Base-by-base conservation (phyloP, 2,113 vertebrate genomes). In the Tenrec ecaudatus region DNA sequence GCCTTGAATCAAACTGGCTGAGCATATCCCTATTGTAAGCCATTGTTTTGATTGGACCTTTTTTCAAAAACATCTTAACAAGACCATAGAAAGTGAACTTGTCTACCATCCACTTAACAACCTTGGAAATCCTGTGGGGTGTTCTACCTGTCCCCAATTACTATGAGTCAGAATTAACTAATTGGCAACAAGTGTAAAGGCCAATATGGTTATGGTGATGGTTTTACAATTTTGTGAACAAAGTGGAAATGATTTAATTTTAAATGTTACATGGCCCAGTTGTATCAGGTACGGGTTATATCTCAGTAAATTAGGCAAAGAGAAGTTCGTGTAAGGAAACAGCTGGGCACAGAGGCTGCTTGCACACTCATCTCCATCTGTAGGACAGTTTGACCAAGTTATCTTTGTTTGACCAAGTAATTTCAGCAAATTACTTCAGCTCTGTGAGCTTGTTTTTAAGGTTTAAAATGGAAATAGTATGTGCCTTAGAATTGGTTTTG, bases 371-470 rank as follows among this genome's bases (percentile, higher is more conserved):
- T 10, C 0, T 60, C 82, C 22, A 92, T 60, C 57, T 91, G 23
- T 86, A 25, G 90, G 16, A 14, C 89, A 33, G n/a, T 96, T 79
- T 91, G 71, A 4, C 3, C 4, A 5, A 47, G 10, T 47, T 47
- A 47, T 47, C 10, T 47, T 47, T 5, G 43, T 47, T 47, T 47
- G 43, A 47, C 47, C 47, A 53, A 53, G 47, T 53, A 53, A 11
- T 94, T 91, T 90, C 77, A 47, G 12, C 15, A 43, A 47, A 8
- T 92, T 85, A 47, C 6, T 88, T 94, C 68, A 76, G 14, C 76
- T 76, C 83, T 81, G 27, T 89, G 27, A 93, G 16, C 14, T 91
- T 31, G n/a, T 95, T 75, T 91, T 90, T 64, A 69, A 88, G 29
- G n/a, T 85, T 73, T 60, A 69, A 88, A 87, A 60, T 89, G 38